Conservation (phyloP, 2,888 invertebrate genomes). For the Lymantria dispar region DNA sequence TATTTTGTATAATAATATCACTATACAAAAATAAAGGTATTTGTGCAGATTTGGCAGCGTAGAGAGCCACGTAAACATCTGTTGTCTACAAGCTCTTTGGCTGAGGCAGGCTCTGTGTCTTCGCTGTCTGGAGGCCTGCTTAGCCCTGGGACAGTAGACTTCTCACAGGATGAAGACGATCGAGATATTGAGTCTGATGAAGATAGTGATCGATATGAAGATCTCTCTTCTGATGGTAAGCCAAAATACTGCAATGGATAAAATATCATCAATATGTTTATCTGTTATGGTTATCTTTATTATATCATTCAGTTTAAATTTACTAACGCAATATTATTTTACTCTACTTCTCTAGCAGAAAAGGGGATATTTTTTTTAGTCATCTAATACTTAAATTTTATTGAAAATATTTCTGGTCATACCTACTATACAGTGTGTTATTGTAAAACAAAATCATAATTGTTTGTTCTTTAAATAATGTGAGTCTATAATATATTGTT, state of each 20-base stretch:
- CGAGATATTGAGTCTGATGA: slow-evolving; percentile 89
- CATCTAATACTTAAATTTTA: too few relatives aligned
- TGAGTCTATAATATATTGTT: too few relatives aligned
- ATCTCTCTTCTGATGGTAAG: slow-evolving; percentile 89
- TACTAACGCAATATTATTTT: too few relatives aligned
- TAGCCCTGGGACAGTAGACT: slow-evolving; percentile 89
- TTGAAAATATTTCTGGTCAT: too few relatives aligned
- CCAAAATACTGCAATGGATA: background rate
- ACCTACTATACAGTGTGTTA: too few relatives aligned
- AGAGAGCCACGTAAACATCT: slow-evolving; percentile 94
- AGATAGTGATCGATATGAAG: slow-evolving; percentile 93
- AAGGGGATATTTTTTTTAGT: too few relatives aligned
- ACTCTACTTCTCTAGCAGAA: too few relatives aligned
- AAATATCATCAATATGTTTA: background rate
- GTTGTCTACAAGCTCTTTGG: slow-evolving; percentile 91
- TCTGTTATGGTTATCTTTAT: too few relatives aligned
- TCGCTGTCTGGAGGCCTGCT: slow-evolving; percentile 92
- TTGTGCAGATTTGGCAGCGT: slow-evolving; percentile 88
- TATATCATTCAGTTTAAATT: too few relatives aligned
- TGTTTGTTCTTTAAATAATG: too few relatives aligned
- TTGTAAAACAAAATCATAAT: too few relatives aligned
- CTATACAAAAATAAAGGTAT: background rate
- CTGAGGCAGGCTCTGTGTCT: slow-evolving; percentile 92
- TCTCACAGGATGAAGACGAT: slow-evolving; percentile 93
- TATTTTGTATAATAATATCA: background rate